These are phyloP conservation scores for Stylophora pistillata DNA, from an alignment of 64 coral and sea anemone species.

Conservation along the genomic window DNA sequence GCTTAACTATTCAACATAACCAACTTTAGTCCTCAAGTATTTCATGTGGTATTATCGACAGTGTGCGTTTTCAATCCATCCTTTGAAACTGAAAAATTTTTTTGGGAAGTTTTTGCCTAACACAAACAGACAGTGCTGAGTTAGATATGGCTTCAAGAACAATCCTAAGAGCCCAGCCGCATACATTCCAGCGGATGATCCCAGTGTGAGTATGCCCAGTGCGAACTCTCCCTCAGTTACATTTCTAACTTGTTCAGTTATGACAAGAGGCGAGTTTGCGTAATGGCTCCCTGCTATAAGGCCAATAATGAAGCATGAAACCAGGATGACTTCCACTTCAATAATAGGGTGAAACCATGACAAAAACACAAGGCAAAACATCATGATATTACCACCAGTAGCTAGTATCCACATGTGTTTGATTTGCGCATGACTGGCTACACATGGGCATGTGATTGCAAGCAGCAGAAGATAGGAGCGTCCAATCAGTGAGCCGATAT, in stretches of 20 bases:
- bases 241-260: not conserved
- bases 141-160: not conserved
- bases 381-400: not conserved
- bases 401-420: constrained; percentile 3
- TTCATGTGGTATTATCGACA: not conserved
- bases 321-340: not conserved
- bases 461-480: constrained; percentile 1
- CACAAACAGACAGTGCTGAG: not conserved
- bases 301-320: not conserved
- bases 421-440: not conserved
- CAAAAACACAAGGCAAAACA: constrained; percentile 4
- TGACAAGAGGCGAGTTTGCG: not conserved
- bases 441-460: not conserved
- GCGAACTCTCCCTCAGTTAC: not conserved
- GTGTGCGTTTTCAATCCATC: not conserved
- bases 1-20: no score
- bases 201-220: constrained; percentile 5
- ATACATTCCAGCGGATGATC: constrained; percentile 16
- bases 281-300: not conserved
- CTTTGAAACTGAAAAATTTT: not conserved
- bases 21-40: no score
- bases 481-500: not conserved
- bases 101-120: not conserved
- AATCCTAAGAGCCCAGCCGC: constrained; percentile 5
- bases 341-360: not conserved